Percentiles rank a stretch among this genome's conserved stretches.
These are phyloP conservation scores for Bursaphelenchus okinawaensis DNA, from an alignment of 2,888 invertebrate genomes.

Conservation along the genomic window DNA sequence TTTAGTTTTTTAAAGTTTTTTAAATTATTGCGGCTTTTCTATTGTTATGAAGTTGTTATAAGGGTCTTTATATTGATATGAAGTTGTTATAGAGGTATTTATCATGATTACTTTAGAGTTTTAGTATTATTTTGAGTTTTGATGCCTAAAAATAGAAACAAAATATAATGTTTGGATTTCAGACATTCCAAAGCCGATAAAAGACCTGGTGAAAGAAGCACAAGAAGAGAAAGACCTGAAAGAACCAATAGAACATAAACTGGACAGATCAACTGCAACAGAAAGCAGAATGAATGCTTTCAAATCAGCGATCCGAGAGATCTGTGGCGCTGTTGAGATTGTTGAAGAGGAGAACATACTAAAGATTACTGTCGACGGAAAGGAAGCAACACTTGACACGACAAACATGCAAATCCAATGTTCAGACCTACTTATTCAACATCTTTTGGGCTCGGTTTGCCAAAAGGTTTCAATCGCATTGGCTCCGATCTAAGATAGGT, in stretches of 20 bases:
- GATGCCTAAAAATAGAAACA: too few species aligned
- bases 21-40: too few species aligned
- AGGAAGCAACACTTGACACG: slow-evolving; percentile 78
- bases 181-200: slow-evolving; percentile 17
- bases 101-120: not conserved
- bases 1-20: too few species aligned
- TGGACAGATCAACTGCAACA: not conserved
- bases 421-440: slow-evolving; percentile 25
- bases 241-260: not conserved
- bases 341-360: slow-evolving; percentile 13
- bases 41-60: not conserved
- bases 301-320: slow-evolving; percentile 16
- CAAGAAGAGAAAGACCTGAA: not conserved
- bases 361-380: slow-evolving; percentile 72
- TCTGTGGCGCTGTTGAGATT: slow-evolving; percentile 20
- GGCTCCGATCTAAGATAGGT: not conserved
- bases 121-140: not conserved
- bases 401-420: slow-evolving; percentile 65
- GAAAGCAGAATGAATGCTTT: slow-evolving; percentile 11
- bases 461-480: slow-evolving; percentile 20
- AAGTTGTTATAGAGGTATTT: not conserved
- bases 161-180: slow-evolving; percentile 7
- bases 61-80: not conserved
- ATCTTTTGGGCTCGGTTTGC: slow-evolving; percentile 20
- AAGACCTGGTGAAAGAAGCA: not conserved